These are phyloP conservation scores for Tetragonula carbonaria DNA, from an alignment of 2,888 invertebrate species.

Conservation along the genomic window DNA sequence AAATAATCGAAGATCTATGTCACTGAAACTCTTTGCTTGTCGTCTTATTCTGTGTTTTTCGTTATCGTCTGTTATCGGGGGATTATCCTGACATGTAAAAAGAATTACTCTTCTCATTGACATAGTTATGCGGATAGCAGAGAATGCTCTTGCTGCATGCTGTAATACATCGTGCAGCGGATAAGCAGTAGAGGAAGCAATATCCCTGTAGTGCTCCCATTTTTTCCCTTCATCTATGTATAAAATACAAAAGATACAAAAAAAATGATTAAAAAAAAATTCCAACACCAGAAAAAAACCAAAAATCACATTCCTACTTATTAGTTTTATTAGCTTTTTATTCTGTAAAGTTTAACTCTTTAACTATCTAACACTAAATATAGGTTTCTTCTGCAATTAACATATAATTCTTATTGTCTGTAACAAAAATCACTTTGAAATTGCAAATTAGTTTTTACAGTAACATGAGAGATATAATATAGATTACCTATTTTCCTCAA, in stretches of 20 bases:
- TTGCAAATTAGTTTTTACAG: background rate
- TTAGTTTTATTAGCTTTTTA: background rate
- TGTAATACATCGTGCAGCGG: constrained; percentile 70
- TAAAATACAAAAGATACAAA: background rate
- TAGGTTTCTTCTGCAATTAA: constrained; percentile 1
- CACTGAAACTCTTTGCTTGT: constrained; percentile 42
- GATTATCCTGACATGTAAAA: constrained; percentile 66
- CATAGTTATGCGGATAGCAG: constrained; percentile 60
- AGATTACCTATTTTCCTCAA: constrained; percentile 59
- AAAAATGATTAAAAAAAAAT: background rate
- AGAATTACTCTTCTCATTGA: constrained; percentile 61
- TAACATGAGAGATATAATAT: background rate
- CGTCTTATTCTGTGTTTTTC: constrained; percentile 67
- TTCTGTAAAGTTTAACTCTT: background rate
- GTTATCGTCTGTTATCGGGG: constrained; percentile 25
- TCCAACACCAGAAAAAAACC: background rate
- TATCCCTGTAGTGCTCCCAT: constrained; percentile 43
- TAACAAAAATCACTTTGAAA: background rate
- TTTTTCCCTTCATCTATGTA: constrained; percentile 32
- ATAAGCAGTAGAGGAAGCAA: constrained; percentile 37
- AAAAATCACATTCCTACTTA: background rate
- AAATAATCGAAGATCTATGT: constrained; percentile 53
- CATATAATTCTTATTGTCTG: background rate
- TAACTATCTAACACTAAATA: background rate
- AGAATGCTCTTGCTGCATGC: constrained; percentile 58